phyloP scores from a whole-genome alignment of 2,888 invertebrate genomes.

The Drosophila maculinotata region DNA sequence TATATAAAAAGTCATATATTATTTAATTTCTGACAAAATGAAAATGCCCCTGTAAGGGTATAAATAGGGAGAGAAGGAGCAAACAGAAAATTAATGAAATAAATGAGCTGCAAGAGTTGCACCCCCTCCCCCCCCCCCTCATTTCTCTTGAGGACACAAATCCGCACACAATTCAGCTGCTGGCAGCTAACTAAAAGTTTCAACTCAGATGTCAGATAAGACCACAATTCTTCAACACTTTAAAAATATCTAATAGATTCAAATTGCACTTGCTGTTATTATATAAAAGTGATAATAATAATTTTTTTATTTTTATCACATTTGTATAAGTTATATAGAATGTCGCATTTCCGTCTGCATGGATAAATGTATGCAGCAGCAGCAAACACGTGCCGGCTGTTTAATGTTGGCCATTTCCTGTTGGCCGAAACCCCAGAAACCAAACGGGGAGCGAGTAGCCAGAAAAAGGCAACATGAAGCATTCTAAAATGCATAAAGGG shows the following conservation, averaged over 20 bases:
- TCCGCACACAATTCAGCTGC: constrained; percentile 30
- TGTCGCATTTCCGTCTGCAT: constrained; percentile 70
- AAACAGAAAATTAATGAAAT: constrained; percentile 20
- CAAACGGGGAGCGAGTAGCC: constrained; percentile 17
- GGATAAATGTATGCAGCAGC: constrained; percentile 4
- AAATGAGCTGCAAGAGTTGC: constrained; percentile 19
- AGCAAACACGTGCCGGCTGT: constrained; percentile 70
- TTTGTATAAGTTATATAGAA: constrained; percentile 5
- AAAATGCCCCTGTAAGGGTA: neutral
- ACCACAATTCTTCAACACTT: constrained; percentile 10
- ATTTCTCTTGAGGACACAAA: constrained; percentile 17
- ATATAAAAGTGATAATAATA: too few species aligned
- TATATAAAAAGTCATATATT: too few species aligned
- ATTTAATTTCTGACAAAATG: too few species aligned
- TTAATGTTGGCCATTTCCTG: constrained; percentile 80
- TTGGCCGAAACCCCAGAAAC: constrained; percentile 63
- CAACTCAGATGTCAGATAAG: too few species aligned
- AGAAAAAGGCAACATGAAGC: constrained; percentile 28
- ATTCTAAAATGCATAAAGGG: constrained; percentile 72
- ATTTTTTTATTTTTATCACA: too few species aligned
- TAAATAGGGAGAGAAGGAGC: neutral
- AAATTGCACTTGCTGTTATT: neutral
- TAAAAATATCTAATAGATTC: constrained; percentile 7
- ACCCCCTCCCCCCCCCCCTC: too few species aligned
- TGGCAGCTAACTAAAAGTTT: too few species aligned